Conservation (phyloP, 23 tunicate genomes). For the Styela plicata region DNA sequence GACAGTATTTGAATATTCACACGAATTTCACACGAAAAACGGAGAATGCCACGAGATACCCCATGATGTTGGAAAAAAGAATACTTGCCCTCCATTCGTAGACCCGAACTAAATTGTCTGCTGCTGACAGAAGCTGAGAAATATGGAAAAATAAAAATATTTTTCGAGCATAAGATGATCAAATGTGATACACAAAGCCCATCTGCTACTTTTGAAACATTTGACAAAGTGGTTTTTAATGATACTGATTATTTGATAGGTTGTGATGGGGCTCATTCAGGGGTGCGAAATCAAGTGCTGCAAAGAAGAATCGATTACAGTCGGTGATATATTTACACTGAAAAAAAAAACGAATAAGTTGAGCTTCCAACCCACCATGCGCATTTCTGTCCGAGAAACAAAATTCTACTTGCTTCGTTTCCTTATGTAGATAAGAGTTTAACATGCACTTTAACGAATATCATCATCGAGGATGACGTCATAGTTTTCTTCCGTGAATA, state of each 20-base stretch:
- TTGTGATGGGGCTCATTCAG: conserved; percentile 81
- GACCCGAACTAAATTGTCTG: background rate
- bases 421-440: conserved; percentile 71
- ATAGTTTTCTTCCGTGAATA: conserved; percentile 46
- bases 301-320: conserved; percentile 60
- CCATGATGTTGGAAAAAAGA: conserved; percentile 69
- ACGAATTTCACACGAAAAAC: conserved; percentile 59
- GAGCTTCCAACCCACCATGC: conserved; percentile 49
- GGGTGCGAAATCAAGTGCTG: conserved; percentile 57
- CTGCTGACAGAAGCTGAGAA: conserved; percentile 33
- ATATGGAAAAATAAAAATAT: conserved; percentile 31
- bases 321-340: conserved; percentile 61
- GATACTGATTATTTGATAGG: conserved; percentile 46
- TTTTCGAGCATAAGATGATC: conserved; percentile 50
- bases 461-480: conserved; percentile 46
- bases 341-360: conserved; percentile 20
- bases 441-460: conserved; percentile 58
- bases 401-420: conserved; percentile 64
- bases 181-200: conserved; percentile 44
- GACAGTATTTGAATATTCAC: too few species aligned
- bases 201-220: conserved; percentile 33
- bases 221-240: conserved; percentile 17
- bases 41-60: conserved; percentile 59
- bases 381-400: conserved; percentile 80
- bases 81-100: background rate